Conservation (phyloP, 35 echinoderm and acorn worm genomes). For the Chiridota heheva region DNA sequence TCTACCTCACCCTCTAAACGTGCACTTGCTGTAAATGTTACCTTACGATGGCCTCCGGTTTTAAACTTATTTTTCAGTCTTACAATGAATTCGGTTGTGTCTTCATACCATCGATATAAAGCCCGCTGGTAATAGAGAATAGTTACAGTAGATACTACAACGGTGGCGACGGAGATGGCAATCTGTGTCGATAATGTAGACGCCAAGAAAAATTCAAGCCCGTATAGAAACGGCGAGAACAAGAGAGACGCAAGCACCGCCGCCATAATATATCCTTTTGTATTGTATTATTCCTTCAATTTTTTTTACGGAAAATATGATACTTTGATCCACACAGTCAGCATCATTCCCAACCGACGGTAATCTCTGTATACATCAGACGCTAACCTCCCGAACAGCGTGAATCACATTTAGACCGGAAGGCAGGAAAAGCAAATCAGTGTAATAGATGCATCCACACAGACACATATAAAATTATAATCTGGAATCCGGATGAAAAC, state of each 20-base stretch:
- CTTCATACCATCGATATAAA: conserved; percentile 55
- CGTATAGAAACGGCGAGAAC: conserved; percentile 76
- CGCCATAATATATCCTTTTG: conserved; percentile 10
- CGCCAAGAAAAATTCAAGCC: conserved; percentile 82
- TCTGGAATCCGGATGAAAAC: too few species aligned
- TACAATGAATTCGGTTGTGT: conserved; percentile 36
- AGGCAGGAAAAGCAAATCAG: too few species aligned
- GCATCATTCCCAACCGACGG: too few species aligned
- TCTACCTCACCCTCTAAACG: background rate
- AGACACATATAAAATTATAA: too few species aligned
- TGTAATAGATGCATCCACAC: too few species aligned
- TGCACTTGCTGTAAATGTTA: background rate
- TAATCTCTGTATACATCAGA: too few species aligned
- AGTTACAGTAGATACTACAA: conserved; percentile 81
- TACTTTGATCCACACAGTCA: background rate
- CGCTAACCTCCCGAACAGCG: conserved; percentile 11
- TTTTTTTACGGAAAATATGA: background rate
- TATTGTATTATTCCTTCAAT: conserved; percentile 17
- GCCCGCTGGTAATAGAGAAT: conserved; percentile 71
- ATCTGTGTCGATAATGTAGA: conserved; percentile 86
- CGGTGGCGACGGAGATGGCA: conserved; percentile 73
- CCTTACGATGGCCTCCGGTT: too few species aligned
- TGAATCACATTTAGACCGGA: conserved; percentile 28
- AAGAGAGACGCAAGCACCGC: conserved; percentile 51
- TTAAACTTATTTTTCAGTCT: conserved; percentile 47